A percentile compares a stretch with the other conserved stretches of the same genome.
These are phyloP conservation scores for Trichoplusia ni DNA, from an alignment of 1,140 invertebrate genomes.

Conservation along the genomic window DNA sequence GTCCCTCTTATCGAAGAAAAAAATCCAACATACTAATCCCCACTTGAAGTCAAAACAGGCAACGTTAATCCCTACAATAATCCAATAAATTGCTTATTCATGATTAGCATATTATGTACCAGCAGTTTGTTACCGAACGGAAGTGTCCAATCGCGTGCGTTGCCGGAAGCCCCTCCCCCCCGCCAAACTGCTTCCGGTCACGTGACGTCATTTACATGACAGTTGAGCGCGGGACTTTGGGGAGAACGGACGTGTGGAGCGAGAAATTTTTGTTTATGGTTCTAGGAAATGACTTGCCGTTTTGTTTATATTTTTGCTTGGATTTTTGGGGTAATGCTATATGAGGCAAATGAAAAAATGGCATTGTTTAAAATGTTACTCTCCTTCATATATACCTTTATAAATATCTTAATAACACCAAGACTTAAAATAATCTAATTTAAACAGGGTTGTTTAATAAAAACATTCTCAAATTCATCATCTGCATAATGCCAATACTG, in stretches of 20 bases:
- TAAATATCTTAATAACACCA: no score
- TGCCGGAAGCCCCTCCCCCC: conserved; percentile 68
- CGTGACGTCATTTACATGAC: conserved; percentile 80
- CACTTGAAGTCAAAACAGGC: conserved; percentile 37
- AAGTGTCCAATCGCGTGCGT: conserved; percentile 79
- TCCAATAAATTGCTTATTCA: conserved; percentile 76
- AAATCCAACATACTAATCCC: conserved; percentile 1
- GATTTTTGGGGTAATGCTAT: background rate
- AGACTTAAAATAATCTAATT: no score
- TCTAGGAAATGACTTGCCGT: conserved; percentile 59
- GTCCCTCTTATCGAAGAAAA: background rate
- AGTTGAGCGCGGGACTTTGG: conserved; percentile 55
- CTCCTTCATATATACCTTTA: no score
- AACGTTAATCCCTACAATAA: conserved; percentile 52
- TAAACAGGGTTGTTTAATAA: no score
- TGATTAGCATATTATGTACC: conserved; percentile 74
- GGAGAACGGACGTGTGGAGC: conserved; percentile 50
- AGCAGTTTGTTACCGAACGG: conserved; percentile 71
- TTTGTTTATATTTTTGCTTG: conserved; percentile 39
- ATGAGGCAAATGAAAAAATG: no score
- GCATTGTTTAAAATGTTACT: no score
- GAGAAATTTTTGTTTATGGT: conserved; percentile 53
- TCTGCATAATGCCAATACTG: no score
- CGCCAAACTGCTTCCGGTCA: conserved; percentile 74
- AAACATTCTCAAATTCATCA: no score